These are phyloP conservation scores for Calephelis virginiensis DNA, from an alignment of 1,140 invertebrate species.

Conservation along the genomic window DNA sequence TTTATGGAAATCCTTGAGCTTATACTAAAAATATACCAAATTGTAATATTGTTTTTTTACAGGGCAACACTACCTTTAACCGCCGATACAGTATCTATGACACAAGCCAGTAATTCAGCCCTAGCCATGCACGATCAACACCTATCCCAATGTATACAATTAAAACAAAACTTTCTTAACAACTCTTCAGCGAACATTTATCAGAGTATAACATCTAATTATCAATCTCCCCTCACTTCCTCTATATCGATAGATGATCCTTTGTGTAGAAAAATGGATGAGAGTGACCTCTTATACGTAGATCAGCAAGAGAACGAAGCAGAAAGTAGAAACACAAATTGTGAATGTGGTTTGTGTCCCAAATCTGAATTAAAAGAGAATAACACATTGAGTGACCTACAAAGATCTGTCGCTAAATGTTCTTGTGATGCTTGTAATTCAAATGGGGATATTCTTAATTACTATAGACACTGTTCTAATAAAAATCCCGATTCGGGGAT, in stretches of 20 bases:
- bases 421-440: conserved; percentile 68
- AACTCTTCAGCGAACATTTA: conserved; percentile 65
- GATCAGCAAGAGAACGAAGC: conserved; percentile 63
- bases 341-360: conserved; percentile 69
- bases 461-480: conserved; percentile 64
- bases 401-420: conserved; percentile 69
- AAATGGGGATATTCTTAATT: conserved; percentile 62
- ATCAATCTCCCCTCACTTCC: conserved; percentile 57
- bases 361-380: conserved; percentile 53
- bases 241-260: conserved; percentile 63
- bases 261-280: conserved; percentile 54
- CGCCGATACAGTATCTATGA: conserved; percentile 78
- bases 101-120: conserved; percentile 70
- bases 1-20: not conserved
- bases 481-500: conserved; percentile 66
- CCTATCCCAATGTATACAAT: conserved; percentile 74
- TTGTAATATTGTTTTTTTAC: conserved; percentile 31
- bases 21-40: conserved; percentile 32
- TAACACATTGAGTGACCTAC: conserved; percentile 68
- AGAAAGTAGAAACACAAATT: conserved; percentile 53
- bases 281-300: conserved; percentile 64
- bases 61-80: conserved; percentile 89
- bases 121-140: conserved; percentile 79
- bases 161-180: conserved; percentile 74
- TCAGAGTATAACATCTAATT: conserved; percentile 58